These are phyloP conservation scores for Mesembrinibis cayennensis DNA, from an alignment of 2,113 vertebrate genomes.

Conservation along the genomic window DNA sequence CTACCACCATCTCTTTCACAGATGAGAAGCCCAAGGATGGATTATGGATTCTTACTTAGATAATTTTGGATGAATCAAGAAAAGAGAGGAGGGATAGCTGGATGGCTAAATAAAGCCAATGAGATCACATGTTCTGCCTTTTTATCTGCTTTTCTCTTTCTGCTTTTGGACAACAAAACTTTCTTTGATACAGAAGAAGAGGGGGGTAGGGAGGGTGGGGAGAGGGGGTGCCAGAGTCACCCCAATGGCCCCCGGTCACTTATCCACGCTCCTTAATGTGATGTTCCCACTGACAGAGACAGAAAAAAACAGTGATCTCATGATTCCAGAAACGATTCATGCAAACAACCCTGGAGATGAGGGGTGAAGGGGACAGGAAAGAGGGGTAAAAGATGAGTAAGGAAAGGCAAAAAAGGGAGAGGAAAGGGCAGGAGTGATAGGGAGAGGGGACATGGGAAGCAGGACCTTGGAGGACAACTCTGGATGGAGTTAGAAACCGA, in stretches of 20 bases:
- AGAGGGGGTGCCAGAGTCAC: conserved; percentile 61
- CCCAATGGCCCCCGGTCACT: conserved; percentile 64
- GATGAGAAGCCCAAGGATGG: conserved; percentile 11
- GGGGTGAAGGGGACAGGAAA: conserved; percentile 14
- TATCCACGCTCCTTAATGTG: conserved; percentile 61
- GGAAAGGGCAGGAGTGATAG: neutral
- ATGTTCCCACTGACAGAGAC: conserved; percentile 60
- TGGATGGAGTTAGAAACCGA: neutral
- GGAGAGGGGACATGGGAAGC: neutral
- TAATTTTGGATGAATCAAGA: conserved; percentile 69
- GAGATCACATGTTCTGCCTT: conserved; percentile 77
- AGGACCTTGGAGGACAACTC: neutral
- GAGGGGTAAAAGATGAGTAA: neutral
- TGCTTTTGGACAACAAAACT: conserved; percentile 73
- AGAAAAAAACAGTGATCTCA: conserved; percentile 65
- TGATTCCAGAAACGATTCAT: conserved; percentile 54
- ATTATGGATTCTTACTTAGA: conserved; percentile 55
- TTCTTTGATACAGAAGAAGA: conserved; percentile 64
- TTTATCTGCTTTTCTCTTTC: conserved; percentile 72
- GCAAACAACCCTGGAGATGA: conserved; percentile 23
- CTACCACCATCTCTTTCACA: conserved; percentile 13
- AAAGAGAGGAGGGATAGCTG: conserved; percentile 43
- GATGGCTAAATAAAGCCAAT: conserved; percentile 73
- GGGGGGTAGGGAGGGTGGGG: neutral
- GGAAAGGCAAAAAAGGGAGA: neutral